phyloP scores from a whole-genome alignment of 2,888 invertebrate genomes.

The Tetragonula carbonaria region DNA sequence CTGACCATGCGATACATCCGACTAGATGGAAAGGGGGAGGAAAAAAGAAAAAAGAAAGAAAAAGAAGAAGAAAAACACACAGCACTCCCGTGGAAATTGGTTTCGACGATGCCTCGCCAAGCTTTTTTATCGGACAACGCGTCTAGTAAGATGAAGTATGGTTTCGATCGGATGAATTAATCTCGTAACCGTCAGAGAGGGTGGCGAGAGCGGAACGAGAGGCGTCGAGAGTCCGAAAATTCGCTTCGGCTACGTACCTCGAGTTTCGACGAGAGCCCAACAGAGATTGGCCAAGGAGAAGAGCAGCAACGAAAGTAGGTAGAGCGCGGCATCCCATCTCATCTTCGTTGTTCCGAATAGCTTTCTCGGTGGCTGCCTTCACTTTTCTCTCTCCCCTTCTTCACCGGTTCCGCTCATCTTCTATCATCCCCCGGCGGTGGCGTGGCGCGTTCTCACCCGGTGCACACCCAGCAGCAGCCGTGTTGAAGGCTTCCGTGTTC shows the following conservation, averaged over 20 bases:
- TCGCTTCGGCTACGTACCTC: slow-evolving; percentile 67
- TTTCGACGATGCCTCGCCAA: not conserved
- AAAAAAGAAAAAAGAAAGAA: no score
- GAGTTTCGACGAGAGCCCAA: slow-evolving; percentile 74
- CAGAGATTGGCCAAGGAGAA: slow-evolving; percentile 72
- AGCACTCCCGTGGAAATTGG: slow-evolving; percentile 1
- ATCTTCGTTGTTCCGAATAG: slow-evolving; percentile 74
- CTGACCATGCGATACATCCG: not conserved
- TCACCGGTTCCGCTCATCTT: slow-evolving; percentile 59
- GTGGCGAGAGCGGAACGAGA: not conserved
- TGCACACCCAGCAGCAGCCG: not conserved
- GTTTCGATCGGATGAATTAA: slow-evolving; percentile 37
- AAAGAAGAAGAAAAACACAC: not conserved
- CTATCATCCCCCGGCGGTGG: slow-evolving; percentile 34
- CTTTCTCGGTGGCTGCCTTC: slow-evolving; percentile 49
- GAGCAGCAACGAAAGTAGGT: slow-evolving; percentile 68
- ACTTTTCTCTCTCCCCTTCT: slow-evolving; percentile 47
- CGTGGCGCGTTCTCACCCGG: slow-evolving; percentile 20
- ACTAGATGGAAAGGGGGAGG: no score
- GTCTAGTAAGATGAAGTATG: slow-evolving; percentile 11
- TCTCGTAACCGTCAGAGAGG: not conserved
- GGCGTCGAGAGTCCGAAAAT: slow-evolving; percentile 15
- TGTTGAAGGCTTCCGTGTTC: slow-evolving; percentile 43
- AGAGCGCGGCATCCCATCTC: slow-evolving; percentile 76
- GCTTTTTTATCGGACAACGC: not conserved